phyloP scores from a whole-genome alignment of 2,888 invertebrate genomes.

The Drosophila fungiperda region DNA sequence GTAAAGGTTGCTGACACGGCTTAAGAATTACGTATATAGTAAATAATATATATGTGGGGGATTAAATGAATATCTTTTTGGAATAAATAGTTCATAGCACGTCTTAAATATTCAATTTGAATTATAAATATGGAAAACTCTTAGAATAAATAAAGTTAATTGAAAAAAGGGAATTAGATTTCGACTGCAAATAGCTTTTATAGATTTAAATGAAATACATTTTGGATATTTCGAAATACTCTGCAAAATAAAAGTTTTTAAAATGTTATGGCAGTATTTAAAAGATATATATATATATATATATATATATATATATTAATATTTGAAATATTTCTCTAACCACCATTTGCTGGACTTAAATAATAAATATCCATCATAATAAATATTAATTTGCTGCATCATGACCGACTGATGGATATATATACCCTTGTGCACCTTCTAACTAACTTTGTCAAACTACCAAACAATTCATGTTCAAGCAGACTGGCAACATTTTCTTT shows the following conservation, averaged over 20 bases:
- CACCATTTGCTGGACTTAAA: not conserved
- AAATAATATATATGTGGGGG: conserved; percentile 1
- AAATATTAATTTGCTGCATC: conserved; percentile 48
- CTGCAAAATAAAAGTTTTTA: not conserved
- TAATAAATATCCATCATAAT: conserved; percentile 64
- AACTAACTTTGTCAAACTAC: conserved; percentile 46
- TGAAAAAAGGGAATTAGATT: not conserved
- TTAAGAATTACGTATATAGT: conserved; percentile 3
- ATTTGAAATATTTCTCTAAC: not conserved
- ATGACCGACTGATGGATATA: conserved; percentile 26
- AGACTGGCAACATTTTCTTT: conserved; percentile 26
- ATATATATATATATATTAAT: not conserved
- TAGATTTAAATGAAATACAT: not conserved
- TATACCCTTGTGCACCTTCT: conserved; percentile 17
- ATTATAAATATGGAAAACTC: not conserved
- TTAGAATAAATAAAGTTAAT: not conserved
- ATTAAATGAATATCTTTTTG: conserved; percentile 12
- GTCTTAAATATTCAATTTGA: conserved; percentile 3
- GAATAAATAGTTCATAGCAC: conserved; percentile 5
- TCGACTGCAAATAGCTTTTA: not conserved
- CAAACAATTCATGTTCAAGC: conserved; percentile 47
- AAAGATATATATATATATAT: no score
- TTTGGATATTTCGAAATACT: not conserved
- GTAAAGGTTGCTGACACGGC: not conserved
- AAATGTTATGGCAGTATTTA: not conserved